phyloP scores from a whole-genome alignment of 2,113 vertebrate species.

The Bombycilla garrulus region DNA sequence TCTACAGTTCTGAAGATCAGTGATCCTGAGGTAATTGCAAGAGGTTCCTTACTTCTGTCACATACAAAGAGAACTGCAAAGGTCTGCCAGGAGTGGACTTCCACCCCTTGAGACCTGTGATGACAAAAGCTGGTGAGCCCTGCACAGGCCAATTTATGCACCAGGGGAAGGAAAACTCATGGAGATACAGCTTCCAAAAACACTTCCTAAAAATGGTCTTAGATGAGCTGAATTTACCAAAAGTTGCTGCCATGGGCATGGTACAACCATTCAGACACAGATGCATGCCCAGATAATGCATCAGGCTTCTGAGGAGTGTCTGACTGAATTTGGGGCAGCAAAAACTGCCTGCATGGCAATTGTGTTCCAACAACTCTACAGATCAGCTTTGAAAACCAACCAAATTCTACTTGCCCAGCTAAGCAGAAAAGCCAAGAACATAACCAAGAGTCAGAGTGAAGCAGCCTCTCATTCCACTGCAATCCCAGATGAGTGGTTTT shows the following conservation, averaged over 20 bases:
- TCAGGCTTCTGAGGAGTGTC: neutral
- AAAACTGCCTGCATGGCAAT: neutral
- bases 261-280: neutral
- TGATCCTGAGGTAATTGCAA: neutral
- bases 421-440: neutral
- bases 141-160: neutral
- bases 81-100: neutral
- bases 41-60: neutral
- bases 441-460: neutral
- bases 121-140: neutral
- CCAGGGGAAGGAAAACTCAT: neutral
- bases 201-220: neutral
- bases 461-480: neutral
- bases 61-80: neutral
- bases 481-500: neutral
- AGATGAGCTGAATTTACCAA: neutral
- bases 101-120: rapidly evolving
- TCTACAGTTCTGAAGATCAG: neutral
- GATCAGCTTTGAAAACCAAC: neutral
- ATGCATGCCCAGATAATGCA: neutral
- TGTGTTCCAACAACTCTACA: neutral
- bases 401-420: neutral
- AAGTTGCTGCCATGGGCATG: neutral
- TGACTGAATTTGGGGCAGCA: neutral
- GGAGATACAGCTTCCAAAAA: rapidly evolving